These are phyloP conservation scores for Hermodice carunculata DNA, from an alignment of 2,888 invertebrate genomes.

Conservation along the genomic window DNA sequence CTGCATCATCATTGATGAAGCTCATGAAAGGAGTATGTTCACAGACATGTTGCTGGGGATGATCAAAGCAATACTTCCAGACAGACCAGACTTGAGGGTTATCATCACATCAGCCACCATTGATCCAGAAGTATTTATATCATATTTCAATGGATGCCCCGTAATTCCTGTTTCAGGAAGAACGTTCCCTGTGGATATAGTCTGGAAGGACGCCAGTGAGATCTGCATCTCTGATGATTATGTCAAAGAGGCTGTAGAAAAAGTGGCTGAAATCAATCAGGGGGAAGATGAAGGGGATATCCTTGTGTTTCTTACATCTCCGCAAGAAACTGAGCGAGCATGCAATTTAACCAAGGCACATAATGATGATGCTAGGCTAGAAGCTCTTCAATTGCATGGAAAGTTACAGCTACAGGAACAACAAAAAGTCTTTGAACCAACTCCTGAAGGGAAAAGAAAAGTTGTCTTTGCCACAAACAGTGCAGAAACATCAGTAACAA, in stretches of 20 bases:
- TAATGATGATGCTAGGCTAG: conserved; percentile 28
- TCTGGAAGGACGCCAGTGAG: conserved; percentile 43
- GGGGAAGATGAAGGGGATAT: conserved; percentile 59
- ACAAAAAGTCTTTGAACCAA: conserved; percentile 55
- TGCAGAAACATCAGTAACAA: conserved; percentile 70
- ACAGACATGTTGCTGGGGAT: conserved; percentile 68
- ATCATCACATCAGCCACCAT: conserved; percentile 69
- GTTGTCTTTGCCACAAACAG: conserved; percentile 69
- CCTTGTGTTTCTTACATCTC: conserved; percentile 69
- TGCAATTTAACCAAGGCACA: conserved; percentile 33
- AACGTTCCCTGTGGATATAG: conserved; percentile 65
- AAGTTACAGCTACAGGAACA: conserved; percentile 63
- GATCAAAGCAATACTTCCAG: conserved; percentile 54
- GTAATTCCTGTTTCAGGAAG: conserved; percentile 62
- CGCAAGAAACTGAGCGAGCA: conserved; percentile 62
- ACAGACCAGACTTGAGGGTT: conserved; percentile 59
- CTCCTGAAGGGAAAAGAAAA: conserved; percentile 55
- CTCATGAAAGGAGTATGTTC: conserved; percentile 67
- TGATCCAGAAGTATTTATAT: conserved; percentile 60
- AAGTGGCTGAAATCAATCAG: conserved; percentile 55
- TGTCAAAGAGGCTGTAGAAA: conserved; percentile 52
- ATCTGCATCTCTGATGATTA: conserved; percentile 37
- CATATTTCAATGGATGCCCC: conserved; percentile 58
- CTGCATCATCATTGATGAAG: conserved; percentile 68
- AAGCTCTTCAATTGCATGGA: conserved; percentile 60